phyloP scores from a whole-genome alignment of 30 jellyfish, hydroid and myxozoan genomes.

The Mastigias papua region DNA sequence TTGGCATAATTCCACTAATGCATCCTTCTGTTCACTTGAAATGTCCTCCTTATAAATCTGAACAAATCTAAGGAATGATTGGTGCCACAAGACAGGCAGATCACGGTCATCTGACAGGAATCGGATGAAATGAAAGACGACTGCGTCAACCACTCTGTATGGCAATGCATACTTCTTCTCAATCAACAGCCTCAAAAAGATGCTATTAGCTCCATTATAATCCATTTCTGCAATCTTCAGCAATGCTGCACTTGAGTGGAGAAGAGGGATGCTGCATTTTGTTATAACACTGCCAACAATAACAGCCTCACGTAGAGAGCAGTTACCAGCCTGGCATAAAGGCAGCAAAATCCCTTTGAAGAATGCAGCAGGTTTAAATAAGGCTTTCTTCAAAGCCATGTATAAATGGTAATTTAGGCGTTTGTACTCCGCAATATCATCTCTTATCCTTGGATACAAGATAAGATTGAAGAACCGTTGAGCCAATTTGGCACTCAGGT shows the following conservation, averaged over 20 bases:
- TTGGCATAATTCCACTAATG: conserved; percentile 80
- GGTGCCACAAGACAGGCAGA: conserved; percentile 91
- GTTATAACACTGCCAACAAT: conserved; percentile 87
- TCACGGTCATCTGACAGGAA: conserved; percentile 82
- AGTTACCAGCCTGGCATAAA: conserved; percentile 91
- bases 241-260: conserved; percentile 95
- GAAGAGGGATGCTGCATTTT: conserved; percentile 86
- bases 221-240: conserved; percentile 94
- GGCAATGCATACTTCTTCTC: conserved; percentile 96
- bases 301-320: conserved; percentile 97
- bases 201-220: conserved; percentile 94
- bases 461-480: conserved; percentile 89
- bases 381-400: conserved; percentile 93
- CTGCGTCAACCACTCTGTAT: conserved; percentile 89
- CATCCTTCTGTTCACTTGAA: conserved; percentile 94
- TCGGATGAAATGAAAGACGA: conserved; percentile 79
- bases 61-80: conserved; percentile 74
- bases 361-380: conserved; percentile 97
- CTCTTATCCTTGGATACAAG: conserved; percentile 94
- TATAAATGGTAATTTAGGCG: conserved; percentile 89
- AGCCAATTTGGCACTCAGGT: conserved; percentile 89
- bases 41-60: conserved; percentile 91
- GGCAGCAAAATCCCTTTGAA: conserved; percentile 96
- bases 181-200: conserved; percentile 75
- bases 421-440: conserved; percentile 93